Conservation (phyloP, 2,888 invertebrate species). For the Pheosia gnoma region DNA sequence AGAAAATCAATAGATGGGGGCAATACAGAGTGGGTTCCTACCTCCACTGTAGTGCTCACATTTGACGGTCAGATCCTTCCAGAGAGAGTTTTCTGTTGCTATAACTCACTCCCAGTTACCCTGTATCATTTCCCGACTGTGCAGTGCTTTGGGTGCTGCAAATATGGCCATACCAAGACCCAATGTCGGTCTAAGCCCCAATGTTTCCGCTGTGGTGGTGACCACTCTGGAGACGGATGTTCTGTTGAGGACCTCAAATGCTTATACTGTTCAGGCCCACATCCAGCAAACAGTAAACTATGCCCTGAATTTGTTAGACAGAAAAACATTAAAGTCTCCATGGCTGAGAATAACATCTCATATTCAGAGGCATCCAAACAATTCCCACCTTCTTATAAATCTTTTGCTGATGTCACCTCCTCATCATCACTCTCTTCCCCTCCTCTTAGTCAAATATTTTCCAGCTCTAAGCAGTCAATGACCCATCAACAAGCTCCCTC, state of each 20-base stretch:
- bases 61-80: too few species aligned
- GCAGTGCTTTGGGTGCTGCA: neutral
- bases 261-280: neutral
- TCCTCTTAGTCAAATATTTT: neutral
- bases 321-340: neutral
- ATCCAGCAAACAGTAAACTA: neutral
- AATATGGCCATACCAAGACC: neutral
- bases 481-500: neutral
- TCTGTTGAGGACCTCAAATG: neutral
- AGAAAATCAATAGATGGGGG: too few species aligned
- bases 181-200: neutral
- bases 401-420: too few species aligned
- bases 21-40: too few species aligned
- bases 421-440: neutral
- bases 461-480: too few species aligned
- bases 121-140: neutral
- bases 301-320: neutral
- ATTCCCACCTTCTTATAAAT: neutral
- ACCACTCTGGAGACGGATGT: neutral
- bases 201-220: neutral
- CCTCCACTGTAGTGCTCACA: too few species aligned
- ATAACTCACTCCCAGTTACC: neutral
- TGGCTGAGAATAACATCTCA: neutral
- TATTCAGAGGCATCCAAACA: neutral
- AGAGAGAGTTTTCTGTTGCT: conserved; percentile 10